Conservation (phyloP, 2,888 invertebrate genomes). For the Miltochrista miniata region DNA sequence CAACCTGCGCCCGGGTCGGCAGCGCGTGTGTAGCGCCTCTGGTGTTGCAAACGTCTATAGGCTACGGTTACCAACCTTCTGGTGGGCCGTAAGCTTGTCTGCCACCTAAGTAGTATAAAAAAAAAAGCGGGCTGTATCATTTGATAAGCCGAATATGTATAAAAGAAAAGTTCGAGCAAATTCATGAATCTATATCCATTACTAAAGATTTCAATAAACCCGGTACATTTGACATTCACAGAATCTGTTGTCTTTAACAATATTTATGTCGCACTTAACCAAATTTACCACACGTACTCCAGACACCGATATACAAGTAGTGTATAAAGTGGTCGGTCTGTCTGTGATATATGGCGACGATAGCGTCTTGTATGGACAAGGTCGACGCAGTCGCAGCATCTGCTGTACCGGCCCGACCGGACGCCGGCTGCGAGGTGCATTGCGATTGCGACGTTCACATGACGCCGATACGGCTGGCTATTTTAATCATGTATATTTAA, state of each 20-base stretch:
- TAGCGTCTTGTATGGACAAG: slow-evolving; percentile 39
- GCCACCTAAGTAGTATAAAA: too few species aligned
- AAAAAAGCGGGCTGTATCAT: too few species aligned
- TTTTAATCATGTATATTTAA: slow-evolving; percentile 3
- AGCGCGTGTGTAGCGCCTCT: too few species aligned
- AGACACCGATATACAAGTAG: not conserved
- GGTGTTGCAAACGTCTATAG: too few species aligned
- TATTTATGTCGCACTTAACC: not conserved
- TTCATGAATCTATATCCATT: too few species aligned
- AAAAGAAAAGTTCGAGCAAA: too few species aligned
- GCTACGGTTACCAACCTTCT: too few species aligned
- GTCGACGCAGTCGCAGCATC: slow-evolving; percentile 48
- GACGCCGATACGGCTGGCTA: slow-evolving; percentile 11
- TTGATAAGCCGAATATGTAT: too few species aligned
- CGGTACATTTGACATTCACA: not conserved
- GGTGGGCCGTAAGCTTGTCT: too few species aligned
- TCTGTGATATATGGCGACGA: slow-evolving; percentile 33
- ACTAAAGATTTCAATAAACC: too few species aligned
- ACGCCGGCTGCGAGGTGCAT: slow-evolving; percentile 43
- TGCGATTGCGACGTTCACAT: slow-evolving; percentile 28
- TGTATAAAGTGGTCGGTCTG: not conserved
- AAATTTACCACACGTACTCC: not conserved
- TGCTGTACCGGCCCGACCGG: slow-evolving; percentile 59
- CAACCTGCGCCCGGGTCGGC: too few species aligned
- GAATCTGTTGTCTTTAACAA: not conserved